A percentile compares a stretch with the other conserved stretches of the same genome.
Conservation (phyloP, 1,140 invertebrate genomes). For the Lasioglossum baleicum region DNA sequence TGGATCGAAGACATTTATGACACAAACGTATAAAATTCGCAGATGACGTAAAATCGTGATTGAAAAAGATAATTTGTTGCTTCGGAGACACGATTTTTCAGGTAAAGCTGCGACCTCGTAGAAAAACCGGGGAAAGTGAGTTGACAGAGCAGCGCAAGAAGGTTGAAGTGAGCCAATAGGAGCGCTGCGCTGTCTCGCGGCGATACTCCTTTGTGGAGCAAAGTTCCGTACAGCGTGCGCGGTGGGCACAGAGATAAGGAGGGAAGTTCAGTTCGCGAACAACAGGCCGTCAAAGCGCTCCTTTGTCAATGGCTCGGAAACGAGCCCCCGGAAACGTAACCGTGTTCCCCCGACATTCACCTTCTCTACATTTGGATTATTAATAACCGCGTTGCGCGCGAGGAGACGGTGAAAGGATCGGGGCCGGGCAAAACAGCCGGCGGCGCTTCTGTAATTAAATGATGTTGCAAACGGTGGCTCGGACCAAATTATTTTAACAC, state of each 20-base stretch:
- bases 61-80: too few relatives aligned
- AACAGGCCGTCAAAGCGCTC: slow-evolving; percentile 24
- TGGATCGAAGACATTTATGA: too few relatives aligned
- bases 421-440: background rate
- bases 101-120: too few relatives aligned
- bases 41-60: too few relatives aligned
- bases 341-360: slow-evolving; percentile 22
- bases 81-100: too few relatives aligned
- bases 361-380: slow-evolving; percentile 45
- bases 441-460: slow-evolving; percentile 23
- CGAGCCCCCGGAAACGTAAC: slow-evolving; percentile 20
- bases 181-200: too few relatives aligned
- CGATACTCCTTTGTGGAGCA: background rate
- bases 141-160: background rate
- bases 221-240: slow-evolving; percentile 5
- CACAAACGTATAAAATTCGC: too few relatives aligned
- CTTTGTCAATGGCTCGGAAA: slow-evolving; percentile 41
- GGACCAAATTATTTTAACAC: slow-evolving; percentile 14
- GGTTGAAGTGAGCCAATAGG: background rate
- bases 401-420: slow-evolving; percentile 2
- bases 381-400: slow-evolving; percentile 24
- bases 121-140: background rate
- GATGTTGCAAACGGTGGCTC: slow-evolving; percentile 1
- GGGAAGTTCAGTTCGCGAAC: slow-evolving; percentile 29
- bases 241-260: slow-evolving; percentile 38